Conservation (phyloP, 64 coral and sea anemone genomes). For the Platygyra sinensis region DNA sequence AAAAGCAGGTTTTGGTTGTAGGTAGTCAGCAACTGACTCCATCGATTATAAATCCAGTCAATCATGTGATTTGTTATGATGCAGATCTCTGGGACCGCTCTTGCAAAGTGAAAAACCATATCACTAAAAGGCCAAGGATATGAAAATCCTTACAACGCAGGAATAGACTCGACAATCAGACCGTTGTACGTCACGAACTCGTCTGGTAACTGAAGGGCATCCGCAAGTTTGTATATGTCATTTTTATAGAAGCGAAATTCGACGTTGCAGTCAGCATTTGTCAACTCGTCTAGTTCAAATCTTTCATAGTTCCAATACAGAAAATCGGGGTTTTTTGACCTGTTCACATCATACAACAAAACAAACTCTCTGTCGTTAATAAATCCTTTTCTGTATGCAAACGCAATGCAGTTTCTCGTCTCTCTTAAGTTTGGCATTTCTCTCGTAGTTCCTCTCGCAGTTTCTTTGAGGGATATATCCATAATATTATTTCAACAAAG, state of each 20-base stretch:
- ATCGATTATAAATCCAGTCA: too few species aligned
- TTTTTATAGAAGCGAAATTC: conserved; percentile 56
- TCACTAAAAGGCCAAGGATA: too few species aligned
- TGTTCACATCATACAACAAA: conserved; percentile 59
- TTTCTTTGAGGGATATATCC: conserved; percentile 31
- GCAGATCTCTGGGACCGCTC: too few species aligned
- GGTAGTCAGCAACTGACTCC: too few species aligned
- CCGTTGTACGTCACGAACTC: conserved; percentile 33
- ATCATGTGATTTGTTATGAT: too few species aligned
- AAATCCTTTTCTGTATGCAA: conserved; percentile 40
- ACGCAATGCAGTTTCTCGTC: conserved; percentile 31
- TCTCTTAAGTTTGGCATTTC: conserved; percentile 66
- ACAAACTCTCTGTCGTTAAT: conserved; percentile 43
- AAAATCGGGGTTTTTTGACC: conserved; percentile 61
- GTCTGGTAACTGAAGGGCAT: conserved; percentile 50
- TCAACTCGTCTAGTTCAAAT: conserved; percentile 53
- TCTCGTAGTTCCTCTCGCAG: conserved; percentile 36
- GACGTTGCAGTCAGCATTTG: conserved; percentile 42
- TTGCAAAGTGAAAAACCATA: too few species aligned
- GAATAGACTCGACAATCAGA: background rate
- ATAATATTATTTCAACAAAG: background rate
- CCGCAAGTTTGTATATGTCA: conserved; percentile 30
- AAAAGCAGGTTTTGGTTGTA: too few species aligned
- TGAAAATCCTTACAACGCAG: too few species aligned
- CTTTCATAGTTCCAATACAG: conserved; percentile 63